Evolutionary conservation across 2,113 vertebrate species (phyloP).

Genomic region (Sinocyclocheilus rhinocerous): DNA sequence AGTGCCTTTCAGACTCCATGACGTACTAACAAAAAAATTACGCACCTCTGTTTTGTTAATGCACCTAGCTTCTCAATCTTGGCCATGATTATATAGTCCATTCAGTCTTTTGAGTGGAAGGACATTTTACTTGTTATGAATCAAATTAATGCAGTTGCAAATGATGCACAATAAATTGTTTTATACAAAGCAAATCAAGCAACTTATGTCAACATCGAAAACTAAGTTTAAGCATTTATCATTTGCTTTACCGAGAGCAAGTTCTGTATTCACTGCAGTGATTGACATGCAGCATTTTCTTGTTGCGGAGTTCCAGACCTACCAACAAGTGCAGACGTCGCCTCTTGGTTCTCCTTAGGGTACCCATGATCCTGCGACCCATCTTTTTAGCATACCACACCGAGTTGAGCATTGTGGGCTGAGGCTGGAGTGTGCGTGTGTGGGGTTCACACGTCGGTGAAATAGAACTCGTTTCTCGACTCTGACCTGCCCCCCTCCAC

Average conservation of each 20-base stretch:
- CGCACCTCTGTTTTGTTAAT: slow-evolving; percentile 5
- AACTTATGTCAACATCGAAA: background rate
- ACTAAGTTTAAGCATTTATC: slow-evolving; percentile 16
- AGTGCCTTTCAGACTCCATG: background rate
- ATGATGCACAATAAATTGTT: background rate
- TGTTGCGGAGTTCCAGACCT: slow-evolving; percentile 63
- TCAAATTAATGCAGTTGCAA: background rate
- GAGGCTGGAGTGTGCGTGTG: background rate
- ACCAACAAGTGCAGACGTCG: slow-evolving; percentile 82
- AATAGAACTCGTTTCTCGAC: background rate
- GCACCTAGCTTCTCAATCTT: background rate
- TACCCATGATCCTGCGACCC: slow-evolving; percentile 82
- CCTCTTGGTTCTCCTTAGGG: slow-evolving; percentile 78
- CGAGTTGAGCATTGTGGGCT: slow-evolving; percentile 79
- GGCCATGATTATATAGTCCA: background rate
- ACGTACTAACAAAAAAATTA: slow-evolving; percentile 14
- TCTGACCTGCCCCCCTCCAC: slow-evolving; percentile 32
- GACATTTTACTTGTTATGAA: background rate
- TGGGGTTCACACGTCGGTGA: slow-evolving; percentile 39
- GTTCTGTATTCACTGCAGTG: background rate
- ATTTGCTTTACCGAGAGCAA: slow-evolving; percentile 9
- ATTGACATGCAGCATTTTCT: background rate
- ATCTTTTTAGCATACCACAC: slow-evolving; percentile 83
- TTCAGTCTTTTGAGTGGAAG: background rate
- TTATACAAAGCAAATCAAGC: background rate